These are phyloP conservation scores for Agapetus fuscipes DNA, from an alignment of 2,888 invertebrate genomes.

Conservation along the genomic window DNA sequence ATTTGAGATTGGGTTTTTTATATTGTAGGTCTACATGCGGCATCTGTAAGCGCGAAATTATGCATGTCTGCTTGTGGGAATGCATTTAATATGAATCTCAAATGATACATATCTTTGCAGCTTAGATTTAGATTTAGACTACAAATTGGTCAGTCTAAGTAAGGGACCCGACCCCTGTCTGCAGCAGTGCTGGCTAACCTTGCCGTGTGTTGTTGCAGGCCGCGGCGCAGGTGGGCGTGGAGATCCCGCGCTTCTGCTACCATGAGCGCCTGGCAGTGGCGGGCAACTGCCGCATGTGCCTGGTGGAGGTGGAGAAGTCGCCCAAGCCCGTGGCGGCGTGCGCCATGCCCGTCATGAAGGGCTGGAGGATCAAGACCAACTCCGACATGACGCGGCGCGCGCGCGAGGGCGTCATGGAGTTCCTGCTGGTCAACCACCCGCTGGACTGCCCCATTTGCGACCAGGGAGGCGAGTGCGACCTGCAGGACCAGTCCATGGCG, in stretches of 20 bases:
- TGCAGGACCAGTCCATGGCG: constrained; percentile 99
- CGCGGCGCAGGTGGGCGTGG: constrained; percentile 89
- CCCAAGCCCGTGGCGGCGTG: constrained; percentile 98
- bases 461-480: constrained; percentile 89
- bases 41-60: no score
- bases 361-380: constrained; percentile 97
- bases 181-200: no score
- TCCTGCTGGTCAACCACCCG: constrained; percentile 95
- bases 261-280: constrained; percentile 97
- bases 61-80: no score
- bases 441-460: constrained; percentile 99
- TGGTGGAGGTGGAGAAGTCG: constrained; percentile 98
- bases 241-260: constrained; percentile 98
- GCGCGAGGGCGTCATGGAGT: constrained; percentile 91
- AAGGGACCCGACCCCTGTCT: no score
- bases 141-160: no score
- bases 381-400: constrained; percentile 81
- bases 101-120: no score
- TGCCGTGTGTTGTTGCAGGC: no score
- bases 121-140: no score
- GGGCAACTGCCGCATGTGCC: constrained; percentile 99
- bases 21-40: no score
- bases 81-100: no score
- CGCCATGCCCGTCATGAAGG: constrained; percentile 99
- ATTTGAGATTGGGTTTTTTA: no score